phyloP scores from a whole-genome alignment of 2,113 vertebrate genomes.

The Pteropus alecto region DNA sequence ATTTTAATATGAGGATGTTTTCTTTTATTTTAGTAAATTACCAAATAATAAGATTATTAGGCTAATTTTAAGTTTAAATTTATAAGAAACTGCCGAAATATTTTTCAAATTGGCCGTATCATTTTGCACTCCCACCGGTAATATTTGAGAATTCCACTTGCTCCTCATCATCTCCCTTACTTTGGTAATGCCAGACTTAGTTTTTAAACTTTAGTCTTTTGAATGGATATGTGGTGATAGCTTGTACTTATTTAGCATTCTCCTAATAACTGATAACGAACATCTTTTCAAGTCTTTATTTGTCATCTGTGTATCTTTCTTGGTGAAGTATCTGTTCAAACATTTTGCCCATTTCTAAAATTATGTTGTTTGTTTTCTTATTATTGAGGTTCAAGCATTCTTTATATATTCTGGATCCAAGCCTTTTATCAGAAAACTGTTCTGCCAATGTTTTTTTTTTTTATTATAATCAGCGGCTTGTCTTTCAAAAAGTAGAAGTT shows the following conservation, averaged over 20 bases:
- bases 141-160: neutral
- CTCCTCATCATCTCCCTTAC: neutral
- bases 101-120: neutral
- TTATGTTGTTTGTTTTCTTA: neutral
- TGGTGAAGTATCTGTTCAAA: neutral
- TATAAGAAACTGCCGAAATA: neutral
- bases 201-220: neutral
- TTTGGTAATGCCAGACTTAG: neutral
- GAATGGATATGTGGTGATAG: neutral
- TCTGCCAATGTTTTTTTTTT: neutral
- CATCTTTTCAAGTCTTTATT: neutral
- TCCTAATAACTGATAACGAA: neutral
- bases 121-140: neutral
- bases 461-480: neutral
- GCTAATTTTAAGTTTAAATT: neutral
- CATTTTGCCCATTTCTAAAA: neutral
- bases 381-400: neutral
- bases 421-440: neutral
- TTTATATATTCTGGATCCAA: neutral
- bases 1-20: neutral
- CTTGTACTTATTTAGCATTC: neutral
- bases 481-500: neutral
- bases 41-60: neutral
- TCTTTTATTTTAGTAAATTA: neutral
- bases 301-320: neutral